These are phyloP conservation scores for Lophura nycthemera DNA, from an alignment of 2,113 vertebrate species.

Conservation along the genomic window DNA sequence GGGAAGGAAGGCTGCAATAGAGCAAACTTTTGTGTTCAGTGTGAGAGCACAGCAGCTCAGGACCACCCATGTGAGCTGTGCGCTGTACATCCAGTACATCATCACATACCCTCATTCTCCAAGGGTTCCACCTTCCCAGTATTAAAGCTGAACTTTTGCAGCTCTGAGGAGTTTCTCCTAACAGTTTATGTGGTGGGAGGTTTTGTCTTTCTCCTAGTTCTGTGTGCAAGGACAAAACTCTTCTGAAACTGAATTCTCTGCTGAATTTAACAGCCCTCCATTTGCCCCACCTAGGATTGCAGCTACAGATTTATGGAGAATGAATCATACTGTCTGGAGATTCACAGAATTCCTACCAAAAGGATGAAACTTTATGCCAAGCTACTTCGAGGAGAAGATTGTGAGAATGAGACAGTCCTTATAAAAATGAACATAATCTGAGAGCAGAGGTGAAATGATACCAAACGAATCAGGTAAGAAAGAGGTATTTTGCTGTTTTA, in stretches of 20 bases:
- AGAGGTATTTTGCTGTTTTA: background rate
- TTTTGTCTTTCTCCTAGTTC: background rate
- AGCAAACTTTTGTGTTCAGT: background rate
- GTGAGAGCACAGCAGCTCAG: background rate
- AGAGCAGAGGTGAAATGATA: background rate
- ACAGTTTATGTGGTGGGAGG: background rate
- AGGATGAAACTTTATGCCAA: background rate
- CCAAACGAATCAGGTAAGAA: background rate
- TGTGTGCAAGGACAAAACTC: background rate
- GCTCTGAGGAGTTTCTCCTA: background rate
- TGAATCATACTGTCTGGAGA: background rate
- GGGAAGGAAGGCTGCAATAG: background rate
- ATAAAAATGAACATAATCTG: rapidly evolving
- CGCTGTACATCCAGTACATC: background rate
- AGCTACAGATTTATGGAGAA: background rate
- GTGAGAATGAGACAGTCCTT: background rate
- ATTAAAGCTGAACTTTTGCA: background rate
- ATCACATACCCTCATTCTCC: background rate
- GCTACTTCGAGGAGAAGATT: background rate
- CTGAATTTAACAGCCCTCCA: background rate
- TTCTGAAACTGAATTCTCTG: background rate
- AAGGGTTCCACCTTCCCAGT: background rate
- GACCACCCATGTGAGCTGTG: background rate
- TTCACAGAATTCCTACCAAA: background rate
- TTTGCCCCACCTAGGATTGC: background rate